Evolutionary conservation across 2,113 vertebrate species (phyloP).

Genomic region (Steatornis caripensis): DNA sequence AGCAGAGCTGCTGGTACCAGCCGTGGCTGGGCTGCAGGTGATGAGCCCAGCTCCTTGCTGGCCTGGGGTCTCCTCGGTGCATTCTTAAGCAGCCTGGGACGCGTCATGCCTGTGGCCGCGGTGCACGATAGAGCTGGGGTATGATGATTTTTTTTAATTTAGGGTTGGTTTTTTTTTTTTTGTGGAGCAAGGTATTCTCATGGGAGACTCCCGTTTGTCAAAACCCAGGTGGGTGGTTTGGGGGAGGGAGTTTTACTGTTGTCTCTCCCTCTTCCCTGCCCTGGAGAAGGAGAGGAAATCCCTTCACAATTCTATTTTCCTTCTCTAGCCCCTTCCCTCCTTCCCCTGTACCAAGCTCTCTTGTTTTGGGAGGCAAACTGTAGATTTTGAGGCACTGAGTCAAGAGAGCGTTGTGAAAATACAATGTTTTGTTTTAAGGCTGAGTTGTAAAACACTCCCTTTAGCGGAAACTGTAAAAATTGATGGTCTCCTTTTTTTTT

Average conservation of each 20-base stretch:
- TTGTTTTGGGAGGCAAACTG: background rate
- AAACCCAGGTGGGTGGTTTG: background rate
- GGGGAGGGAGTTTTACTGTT: background rate
- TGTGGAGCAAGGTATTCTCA: background rate
- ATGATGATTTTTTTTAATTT: accelerated
- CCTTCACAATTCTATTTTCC: background rate
- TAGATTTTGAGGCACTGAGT: background rate
- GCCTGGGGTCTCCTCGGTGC: background rate
- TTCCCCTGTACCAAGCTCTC: background rate
- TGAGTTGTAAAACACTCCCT: background rate
- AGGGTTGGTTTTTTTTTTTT: too few relatives aligned
- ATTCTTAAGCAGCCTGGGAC: background rate
- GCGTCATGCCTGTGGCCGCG: accelerated
- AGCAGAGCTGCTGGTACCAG: background rate
- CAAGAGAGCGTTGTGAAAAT: accelerated
- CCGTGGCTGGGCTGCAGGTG: accelerated
- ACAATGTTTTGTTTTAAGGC: background rate
- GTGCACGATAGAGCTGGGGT: accelerated
- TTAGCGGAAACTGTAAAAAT: background rate
- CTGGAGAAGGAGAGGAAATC: background rate
- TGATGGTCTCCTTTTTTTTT: background rate
- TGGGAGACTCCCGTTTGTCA: accelerated
- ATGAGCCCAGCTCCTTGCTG: background rate
- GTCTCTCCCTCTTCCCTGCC: background rate
- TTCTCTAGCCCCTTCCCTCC: background rate